phyloP scores from a whole-genome alignment of 2,797 vertebrate genomes.

The Sebastes nivosus region DNA sequence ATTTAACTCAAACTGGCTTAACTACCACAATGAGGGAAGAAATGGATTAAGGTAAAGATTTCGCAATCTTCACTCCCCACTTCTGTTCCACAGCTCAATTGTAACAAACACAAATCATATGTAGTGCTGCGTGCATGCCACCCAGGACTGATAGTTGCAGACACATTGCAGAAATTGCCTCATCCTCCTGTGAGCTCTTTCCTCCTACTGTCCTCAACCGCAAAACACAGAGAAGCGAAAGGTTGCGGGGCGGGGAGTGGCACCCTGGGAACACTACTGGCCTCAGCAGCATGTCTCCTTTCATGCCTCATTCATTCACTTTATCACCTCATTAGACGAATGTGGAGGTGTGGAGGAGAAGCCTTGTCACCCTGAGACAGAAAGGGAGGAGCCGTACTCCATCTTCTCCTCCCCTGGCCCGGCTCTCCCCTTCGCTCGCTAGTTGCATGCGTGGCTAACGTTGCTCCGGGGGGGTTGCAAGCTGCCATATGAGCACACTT shows the following conservation, averaged over 20 bases:
- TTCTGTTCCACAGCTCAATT: conserved; percentile 16
- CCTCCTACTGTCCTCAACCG: conserved; percentile 55
- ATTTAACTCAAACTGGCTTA: conserved; percentile 40
- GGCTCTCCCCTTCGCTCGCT: conserved; percentile 16
- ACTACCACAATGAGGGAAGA: conserved; percentile 23
- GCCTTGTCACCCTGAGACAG: conserved; percentile 76
- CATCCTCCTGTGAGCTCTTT: conserved; percentile 64
- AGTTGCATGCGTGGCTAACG: conserved; percentile 41
- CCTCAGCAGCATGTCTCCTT: conserved; percentile 76
- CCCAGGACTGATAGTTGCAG: conserved; percentile 70
- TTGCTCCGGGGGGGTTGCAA: conserved; percentile 14
- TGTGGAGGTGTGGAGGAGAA: conserved; percentile 74
- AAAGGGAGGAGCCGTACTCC: conserved; percentile 63
- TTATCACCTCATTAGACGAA: conserved; percentile 83
- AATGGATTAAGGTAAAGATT: conserved; percentile 44
- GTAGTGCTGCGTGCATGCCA: conserved; percentile 38
- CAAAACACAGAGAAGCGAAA: conserved; percentile 58
- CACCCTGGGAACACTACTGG: conserved; percentile 65
- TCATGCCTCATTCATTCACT: conserved; percentile 83
- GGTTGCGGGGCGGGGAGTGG: conserved; percentile 63
- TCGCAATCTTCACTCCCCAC: conserved; percentile 29
- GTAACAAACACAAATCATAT: conserved; percentile 56
- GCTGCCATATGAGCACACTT: conserved; percentile 48
- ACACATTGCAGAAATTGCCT: conserved; percentile 75
- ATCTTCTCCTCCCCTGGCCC: conserved; percentile 67